These are phyloP conservation scores for Athrips mouffetella DNA, from an alignment of 2,888 invertebrate genomes.

Conservation along the genomic window DNA sequence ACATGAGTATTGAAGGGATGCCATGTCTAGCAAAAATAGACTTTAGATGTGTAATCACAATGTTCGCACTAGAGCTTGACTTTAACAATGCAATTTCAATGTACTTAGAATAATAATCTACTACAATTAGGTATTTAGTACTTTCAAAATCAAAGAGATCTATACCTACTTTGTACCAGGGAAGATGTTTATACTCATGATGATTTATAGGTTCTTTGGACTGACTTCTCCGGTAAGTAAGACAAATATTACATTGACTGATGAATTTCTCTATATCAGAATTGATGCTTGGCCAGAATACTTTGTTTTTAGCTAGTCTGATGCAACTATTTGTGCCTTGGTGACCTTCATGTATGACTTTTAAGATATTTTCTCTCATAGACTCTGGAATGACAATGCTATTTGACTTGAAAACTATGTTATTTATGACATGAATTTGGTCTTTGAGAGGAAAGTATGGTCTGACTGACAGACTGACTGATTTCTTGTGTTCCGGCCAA, in stretches of 20 bases:
- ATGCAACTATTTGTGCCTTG: constrained; percentile 18
- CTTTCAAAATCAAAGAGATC: constrained; percentile 1
- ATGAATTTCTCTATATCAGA: constrained; percentile 16
- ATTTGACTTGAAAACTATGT: constrained; percentile 16
- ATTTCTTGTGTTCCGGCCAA: neutral
- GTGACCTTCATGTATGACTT: constrained; percentile 19
- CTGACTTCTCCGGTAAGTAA: neutral
- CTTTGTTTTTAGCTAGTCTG: constrained; percentile 15
- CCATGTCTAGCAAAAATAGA: constrained; percentile 19
- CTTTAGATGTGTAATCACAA: constrained; percentile 12
- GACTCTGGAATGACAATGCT: constrained; percentile 17
- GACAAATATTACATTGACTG: neutral
- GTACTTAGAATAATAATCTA: constrained; percentile 16
- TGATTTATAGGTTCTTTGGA: neutral
- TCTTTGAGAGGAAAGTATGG: constrained; percentile 18
- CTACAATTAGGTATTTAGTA: neutral
- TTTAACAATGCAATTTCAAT: constrained; percentile 12
- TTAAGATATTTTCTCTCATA: constrained; percentile 18
- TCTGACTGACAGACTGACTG: neutral
- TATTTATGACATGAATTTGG: constrained; percentile 17
- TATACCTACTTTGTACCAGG: neutral
- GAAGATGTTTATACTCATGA: neutral
- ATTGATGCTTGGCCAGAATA: constrained; percentile 21
- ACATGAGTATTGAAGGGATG: constrained; percentile 7
- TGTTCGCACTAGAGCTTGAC: neutral